Base-by-base conservation (phyloP, 2,113 vertebrate species). In the Lathamus discolor region DNA sequence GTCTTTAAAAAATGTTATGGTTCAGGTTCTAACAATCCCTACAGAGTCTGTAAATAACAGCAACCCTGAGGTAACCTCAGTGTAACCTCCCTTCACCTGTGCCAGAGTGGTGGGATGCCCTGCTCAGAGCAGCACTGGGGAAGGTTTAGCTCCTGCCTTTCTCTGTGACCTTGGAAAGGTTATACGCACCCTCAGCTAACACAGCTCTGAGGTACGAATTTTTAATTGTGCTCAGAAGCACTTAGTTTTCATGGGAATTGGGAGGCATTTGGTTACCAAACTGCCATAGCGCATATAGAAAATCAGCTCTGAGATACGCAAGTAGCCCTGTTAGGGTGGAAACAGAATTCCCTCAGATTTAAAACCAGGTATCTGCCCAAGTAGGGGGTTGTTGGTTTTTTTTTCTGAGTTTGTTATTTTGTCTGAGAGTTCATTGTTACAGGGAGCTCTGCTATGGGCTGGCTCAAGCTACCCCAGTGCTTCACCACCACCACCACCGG, bases 391-490 rank as follows among this genome's bases (percentile, higher is more conserved):
- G 39, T 11, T 11, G 39, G 39, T 16, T 52, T 81, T 68, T 68
- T 59, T 28, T 86, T 37, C 10, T 3, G 3, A 57, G 63, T n/a
- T 70, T 13, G 2, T 55, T 69, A 29, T 74, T 92, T 94, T 77
- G 18, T 52, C 23, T 49, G n/a, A 67, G 27, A 79, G 18, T 19
- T 82, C 52, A 35, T 6, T 62, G 14, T 46, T 62, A 55, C 0
- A n/a, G 49, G 7, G 33, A 76, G 20, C 18, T 85, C 22, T 70
- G 54, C 15, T 64, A 68, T 17, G 75, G 15, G 25, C 66, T 93
- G 37, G 41, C 17, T 57, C 6, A 27, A 77, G 39, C 39, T 55
- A 28, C 33, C 13, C 1, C 0, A 0, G 6, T 29, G 29, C 33
- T 68, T 54, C 29, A 51, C 15, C 10, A 41, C 28, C 24, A 41